These are phyloP conservation scores for Calephelis perditalis DNA, from an alignment of 2,888 invertebrate species.

Conservation along the genomic window DNA sequence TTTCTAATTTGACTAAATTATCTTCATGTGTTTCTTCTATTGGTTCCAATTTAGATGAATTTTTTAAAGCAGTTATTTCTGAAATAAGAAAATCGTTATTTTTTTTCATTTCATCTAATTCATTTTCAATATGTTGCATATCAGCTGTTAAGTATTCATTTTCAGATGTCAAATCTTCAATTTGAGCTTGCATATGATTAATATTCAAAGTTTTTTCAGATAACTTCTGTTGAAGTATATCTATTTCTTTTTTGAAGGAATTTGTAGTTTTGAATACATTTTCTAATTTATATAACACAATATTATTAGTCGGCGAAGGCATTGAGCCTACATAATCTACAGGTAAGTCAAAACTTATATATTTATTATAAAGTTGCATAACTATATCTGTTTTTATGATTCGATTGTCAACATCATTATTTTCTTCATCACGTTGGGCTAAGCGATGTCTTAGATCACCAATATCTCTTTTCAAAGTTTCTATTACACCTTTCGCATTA, in stretches of 20 bases:
- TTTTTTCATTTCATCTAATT: conserved; percentile 81
- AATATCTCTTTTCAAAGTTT: conserved; percentile 68
- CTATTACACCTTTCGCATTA: conserved; percentile 71
- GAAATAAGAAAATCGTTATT: conserved; percentile 84
- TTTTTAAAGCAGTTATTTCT: conserved; percentile 81
- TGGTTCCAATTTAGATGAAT: conserved; percentile 81
- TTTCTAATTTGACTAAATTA: conserved; percentile 80
- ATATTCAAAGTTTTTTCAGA: conserved; percentile 75
- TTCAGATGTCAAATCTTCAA: conserved; percentile 74
- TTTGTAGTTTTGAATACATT: conserved; percentile 74
- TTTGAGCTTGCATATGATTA: conserved; percentile 71
- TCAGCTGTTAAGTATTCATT: conserved; percentile 70
- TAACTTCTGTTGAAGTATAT: conserved; percentile 75
- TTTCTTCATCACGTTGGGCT: conserved; percentile 43
- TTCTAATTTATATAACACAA: conserved; percentile 67
- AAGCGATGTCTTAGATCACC: conserved; percentile 59
- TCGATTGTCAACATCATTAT: conserved; percentile 44
- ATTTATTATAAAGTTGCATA: conserved; percentile 65
- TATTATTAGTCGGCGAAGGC: conserved; percentile 55
- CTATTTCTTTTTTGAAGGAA: conserved; percentile 79
- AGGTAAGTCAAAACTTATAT: conserved; percentile 68
- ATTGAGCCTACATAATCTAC: conserved; percentile 68
- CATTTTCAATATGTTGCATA: conserved; percentile 77
- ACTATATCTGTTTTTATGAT: conserved; percentile 55
- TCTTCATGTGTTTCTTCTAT: conserved; percentile 86